These are phyloP conservation scores for Maconellicoccus hirsutus DNA, from an alignment of 1,140 invertebrate species.

Conservation along the genomic window DNA sequence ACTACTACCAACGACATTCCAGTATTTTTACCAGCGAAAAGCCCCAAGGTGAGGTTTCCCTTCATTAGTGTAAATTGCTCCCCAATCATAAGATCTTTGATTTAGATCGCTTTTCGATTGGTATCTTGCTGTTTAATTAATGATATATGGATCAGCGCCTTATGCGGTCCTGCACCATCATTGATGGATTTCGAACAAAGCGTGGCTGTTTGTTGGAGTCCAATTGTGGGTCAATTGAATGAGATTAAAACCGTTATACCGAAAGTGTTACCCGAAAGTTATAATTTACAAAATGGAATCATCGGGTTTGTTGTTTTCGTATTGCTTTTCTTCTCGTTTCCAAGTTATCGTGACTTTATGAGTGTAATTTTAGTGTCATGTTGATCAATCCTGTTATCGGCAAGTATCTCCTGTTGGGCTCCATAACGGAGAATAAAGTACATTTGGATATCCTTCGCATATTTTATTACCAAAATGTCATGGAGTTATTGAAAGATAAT, in stretches of 20 bases:
- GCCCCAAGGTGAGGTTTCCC: conserved; percentile 53
- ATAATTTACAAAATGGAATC: conserved; percentile 48
- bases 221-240: conserved; percentile 51
- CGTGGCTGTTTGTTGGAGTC: conserved; percentile 59
- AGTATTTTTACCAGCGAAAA: conserved; percentile 68
- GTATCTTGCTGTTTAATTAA: conserved; percentile 60
- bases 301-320: conserved; percentile 39
- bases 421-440: background rate
- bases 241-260: conserved; percentile 47
- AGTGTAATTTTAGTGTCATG: background rate
- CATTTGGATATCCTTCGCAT: background rate
- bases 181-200: conserved; percentile 58
- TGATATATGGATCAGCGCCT: conserved; percentile 57
- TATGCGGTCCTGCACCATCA: conserved; percentile 64
- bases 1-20: conserved; percentile 59
- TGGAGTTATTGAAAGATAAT: background rate
- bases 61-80: background rate
- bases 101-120: conserved; percentile 65
- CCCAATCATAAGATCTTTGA: background rate
- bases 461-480: conserved; percentile 14
- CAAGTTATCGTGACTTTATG: background rate
- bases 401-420: conserved; percentile 2
- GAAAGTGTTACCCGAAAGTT: conserved; percentile 47
- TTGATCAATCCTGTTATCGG: background rate
- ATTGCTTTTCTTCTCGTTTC: background rate